Evolutionary conservation across 2,113 vertebrate species (phyloP), one percentile per base, ranked within the genome.

Genomic region (Mustelus asterias): DNA sequence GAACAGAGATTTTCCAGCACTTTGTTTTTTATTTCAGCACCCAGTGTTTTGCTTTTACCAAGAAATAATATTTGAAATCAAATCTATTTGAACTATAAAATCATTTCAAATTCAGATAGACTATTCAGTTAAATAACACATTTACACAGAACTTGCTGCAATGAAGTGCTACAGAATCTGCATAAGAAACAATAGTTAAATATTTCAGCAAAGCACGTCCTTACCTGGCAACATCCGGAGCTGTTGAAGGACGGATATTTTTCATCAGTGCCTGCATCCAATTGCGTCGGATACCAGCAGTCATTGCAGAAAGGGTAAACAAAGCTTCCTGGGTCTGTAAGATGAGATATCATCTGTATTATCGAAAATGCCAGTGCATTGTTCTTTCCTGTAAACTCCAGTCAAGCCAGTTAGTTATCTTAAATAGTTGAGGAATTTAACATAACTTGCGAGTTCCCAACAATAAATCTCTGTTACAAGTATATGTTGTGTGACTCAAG

Each of bases 191-290:
- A 44, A 67, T 26, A 90, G 26, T 48, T 3, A 69, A 83, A 29
- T 5, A 44, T 95, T 41, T n/a, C n/a, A 58, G 48, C 11, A 18
- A 26, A 67, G 1, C 26, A 22, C 0, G 5, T 70, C 88, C 33
- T 93, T 29, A 98, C 98, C 98, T 98, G 6, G 98, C 97, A 83
- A 98, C 98, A 72, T 98, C 98, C 13, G 98, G 98, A 11, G 98
- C 98, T 10, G 97, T 97, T 96, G 98, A 98, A 20, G 98, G 98
- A 96, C 98, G 97, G 85, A 98, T 97, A 76, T 98, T 98, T 97
- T 98, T 98, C 97, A 98, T 97, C 67, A 98, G 97, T 0, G 98
- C 98, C 96, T 98, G 98, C 96, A 98, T 98, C 98, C 98, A 98
- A 97, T 98, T 98, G 96, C 97, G 97, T 3, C 98, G 97, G 96